A percentile compares a stretch with the other conserved stretches of the same genome.
Conservation (phyloP, 2,888 invertebrate genomes). For the Synergus umbraculus region DNA sequence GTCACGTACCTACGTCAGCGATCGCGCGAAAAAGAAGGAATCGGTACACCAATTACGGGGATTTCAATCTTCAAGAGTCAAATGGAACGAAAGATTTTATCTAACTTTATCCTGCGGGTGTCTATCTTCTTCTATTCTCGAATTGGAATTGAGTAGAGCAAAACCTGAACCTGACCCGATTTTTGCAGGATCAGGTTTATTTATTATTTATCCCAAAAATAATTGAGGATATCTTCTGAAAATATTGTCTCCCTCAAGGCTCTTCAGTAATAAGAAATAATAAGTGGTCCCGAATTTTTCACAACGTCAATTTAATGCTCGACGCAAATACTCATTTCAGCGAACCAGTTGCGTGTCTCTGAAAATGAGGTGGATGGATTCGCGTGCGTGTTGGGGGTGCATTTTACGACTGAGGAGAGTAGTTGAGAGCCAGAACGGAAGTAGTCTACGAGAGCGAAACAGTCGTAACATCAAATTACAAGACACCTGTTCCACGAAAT, state of each 20-base stretch:
- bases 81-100: too few relatives aligned
- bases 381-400: conserved; percentile 35
- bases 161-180: too few relatives aligned
- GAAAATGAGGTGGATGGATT: conserved; percentile 32
- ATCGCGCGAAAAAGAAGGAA: conserved; percentile 47
- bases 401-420: conserved; percentile 33
- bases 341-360: conserved; percentile 16
- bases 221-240: not conserved
- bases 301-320: conserved; percentile 20
- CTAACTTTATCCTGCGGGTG: too few relatives aligned
- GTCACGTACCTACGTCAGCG: conserved; percentile 39
- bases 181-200: too few relatives aligned
- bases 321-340: conserved; percentile 26
- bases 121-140: too few relatives aligned
- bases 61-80: too few relatives aligned
- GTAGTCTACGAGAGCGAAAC: conserved; percentile 57
- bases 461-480: conserved; percentile 66
- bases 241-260: not conserved
- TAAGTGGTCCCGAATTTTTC: not conserved
- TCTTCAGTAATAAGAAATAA: not conserved
- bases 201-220: not conserved
- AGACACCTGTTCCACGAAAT: conserved; percentile 73
- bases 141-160: not conserved
- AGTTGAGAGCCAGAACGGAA: conserved; percentile 52
- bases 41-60: conserved; percentile 46